phyloP scores from a whole-genome alignment of 2,113 vertebrate genomes.

The Neolamprologus brichardi region DNA sequence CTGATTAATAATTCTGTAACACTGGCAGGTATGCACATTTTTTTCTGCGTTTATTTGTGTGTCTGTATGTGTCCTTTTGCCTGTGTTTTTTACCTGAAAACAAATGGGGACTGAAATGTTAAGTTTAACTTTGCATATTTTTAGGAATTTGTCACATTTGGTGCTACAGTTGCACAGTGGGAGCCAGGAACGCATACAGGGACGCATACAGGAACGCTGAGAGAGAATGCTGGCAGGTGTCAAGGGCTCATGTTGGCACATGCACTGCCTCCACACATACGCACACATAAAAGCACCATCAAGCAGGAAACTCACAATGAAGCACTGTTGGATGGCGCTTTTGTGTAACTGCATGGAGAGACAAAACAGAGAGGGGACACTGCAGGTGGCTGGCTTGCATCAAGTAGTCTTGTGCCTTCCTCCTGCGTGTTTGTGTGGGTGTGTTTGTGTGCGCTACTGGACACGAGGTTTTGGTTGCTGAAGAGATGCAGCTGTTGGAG shows the following conservation, averaged over 20 bases:
- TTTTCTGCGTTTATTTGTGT: background rate
- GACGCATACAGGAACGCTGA: background rate
- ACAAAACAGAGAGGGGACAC: conserved; percentile 11
- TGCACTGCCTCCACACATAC: background rate
- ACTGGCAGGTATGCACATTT: background rate
- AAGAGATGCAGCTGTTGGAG: background rate
- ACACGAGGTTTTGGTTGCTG: background rate
- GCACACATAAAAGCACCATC: background rate
- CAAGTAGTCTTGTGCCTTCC: background rate
- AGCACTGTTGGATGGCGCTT: conserved; percentile 13
- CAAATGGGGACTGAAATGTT: background rate
- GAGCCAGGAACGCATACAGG: background rate
- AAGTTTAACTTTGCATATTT: background rate
- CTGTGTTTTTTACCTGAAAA: background rate
- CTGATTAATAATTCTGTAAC: background rate
- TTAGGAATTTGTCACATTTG: conserved; percentile 19
- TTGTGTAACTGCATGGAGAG: conserved; percentile 10
- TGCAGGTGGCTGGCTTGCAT: conserved; percentile 30
- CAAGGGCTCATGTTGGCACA: background rate
- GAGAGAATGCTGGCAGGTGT: conserved; percentile 19
- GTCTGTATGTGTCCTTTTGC: background rate
- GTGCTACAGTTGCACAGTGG: background rate
- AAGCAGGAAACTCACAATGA: conserved; percentile 1
- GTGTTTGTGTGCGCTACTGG: background rate
- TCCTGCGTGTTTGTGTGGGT: background rate